Base-by-base conservation (phyloP, 2,113 vertebrate genomes). In the Gavialis gangeticus region DNA sequence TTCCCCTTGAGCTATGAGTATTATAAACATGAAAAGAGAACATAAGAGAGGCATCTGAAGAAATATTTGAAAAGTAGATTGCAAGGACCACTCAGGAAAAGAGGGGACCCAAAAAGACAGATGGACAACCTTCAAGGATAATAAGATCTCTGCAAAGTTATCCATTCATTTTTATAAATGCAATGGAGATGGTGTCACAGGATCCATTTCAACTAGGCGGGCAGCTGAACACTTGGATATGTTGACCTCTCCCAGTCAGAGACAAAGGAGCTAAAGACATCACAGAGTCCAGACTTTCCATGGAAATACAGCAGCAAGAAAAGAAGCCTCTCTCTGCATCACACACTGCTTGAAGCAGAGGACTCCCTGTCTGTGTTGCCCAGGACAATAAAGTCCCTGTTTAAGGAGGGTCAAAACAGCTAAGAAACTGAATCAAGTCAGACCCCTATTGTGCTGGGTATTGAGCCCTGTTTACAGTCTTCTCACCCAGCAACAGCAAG, bases 331-430 rank as follows among this genome's bases (percentile, higher is more conserved):
- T 96, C 88, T 97, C 95, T 96, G 15, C 76, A 95, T 82, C 22
- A 0, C 57, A 63, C 96, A 94, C 94, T 97, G 97, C 97, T 97
- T n/a, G 57, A 97, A 96, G 97, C 97, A 92, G 91, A 97, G 96
- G 93, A 97, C 90, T 98, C 97, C 97, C 94, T 84, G 88, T 96
- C 91, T 97, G 88, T 81, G 75, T 13, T 86, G 87, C 84, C 57
- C 92, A 87, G 94, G 97, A 98, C 98, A 98, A 98, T 97, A 95
- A 96, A 93, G 95, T 86, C 96, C 97, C 98, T 98, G 98, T 98
- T 97, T 96, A 79, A 95, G 3, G 55, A 88, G 96, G 96, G 97
- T 97, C 97, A 96, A 95, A 91, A 95, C 94, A 97, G 89, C 94
- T 81, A 94, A 97, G 97, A 90, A 94, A 90, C 95, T 96, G 95